A percentile compares a stretch with the other conserved stretches of the same genome.
phyloP scores from a whole-genome alignment of 2,113 vertebrate species.

The Suricata suricatta region DNA sequence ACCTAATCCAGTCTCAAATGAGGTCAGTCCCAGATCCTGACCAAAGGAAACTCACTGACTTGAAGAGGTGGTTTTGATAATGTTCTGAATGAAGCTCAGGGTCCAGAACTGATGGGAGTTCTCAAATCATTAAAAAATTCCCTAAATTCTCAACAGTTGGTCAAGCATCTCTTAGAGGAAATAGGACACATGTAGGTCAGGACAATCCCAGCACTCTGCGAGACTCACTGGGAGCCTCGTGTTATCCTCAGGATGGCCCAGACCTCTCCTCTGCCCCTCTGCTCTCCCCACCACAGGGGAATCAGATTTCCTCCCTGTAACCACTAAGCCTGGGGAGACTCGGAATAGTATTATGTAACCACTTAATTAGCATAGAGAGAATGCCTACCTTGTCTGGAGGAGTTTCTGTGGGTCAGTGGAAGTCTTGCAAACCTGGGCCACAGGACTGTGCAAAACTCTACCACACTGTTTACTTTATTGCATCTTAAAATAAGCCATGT shows the following conservation, averaged over 20 bases:
- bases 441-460: neutral
- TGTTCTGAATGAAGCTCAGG: neutral
- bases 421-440: neutral
- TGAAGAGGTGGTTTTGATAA: neutral
- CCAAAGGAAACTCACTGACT: neutral
- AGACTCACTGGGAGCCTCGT: neutral
- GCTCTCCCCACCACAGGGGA: neutral
- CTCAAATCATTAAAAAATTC: neutral
- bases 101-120: neutral
- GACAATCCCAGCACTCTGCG: neutral
- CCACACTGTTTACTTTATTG: neutral
- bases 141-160: neutral
- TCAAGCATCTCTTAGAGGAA: neutral
- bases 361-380: neutral
- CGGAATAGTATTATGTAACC: neutral
- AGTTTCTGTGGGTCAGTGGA: neutral
- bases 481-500: neutral
- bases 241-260: neutral
- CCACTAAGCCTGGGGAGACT: neutral
- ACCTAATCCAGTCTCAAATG: neutral
- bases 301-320: neutral
- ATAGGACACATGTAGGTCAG: neutral
- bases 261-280: neutral
- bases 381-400: neutral
- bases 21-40: neutral